A percentile compares a stretch with the other conserved stretches of the same genome.
phyloP scores from a whole-genome alignment of 2,113 vertebrate genomes.

The Hemicordylus capensis region DNA sequence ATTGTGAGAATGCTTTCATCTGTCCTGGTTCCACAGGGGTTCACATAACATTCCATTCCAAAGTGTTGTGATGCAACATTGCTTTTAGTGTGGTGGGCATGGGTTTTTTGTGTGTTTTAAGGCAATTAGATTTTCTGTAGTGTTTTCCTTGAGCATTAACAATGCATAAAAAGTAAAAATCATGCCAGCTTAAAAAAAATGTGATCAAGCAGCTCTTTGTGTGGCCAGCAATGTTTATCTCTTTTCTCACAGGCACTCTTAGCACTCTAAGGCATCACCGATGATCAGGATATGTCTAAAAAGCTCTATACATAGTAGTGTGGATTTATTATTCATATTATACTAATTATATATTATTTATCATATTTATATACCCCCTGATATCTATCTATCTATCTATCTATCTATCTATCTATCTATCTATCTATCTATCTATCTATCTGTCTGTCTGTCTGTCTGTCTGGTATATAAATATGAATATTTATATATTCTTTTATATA shows the following conservation, averaged over 20 bases:
- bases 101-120: conserved; percentile 50
- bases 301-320: conserved; percentile 29
- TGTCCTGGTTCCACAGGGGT: conserved; percentile 47
- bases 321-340: conserved; percentile 53
- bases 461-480: no score
- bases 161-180: conserved; percentile 27
- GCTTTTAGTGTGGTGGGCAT: conserved; percentile 39
- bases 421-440: no score
- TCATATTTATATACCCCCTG: no score
- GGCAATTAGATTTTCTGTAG: conserved; percentile 48
- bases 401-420: no score
- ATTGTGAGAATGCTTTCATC: conserved; percentile 19
- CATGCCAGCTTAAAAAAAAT: conserved; percentile 5
- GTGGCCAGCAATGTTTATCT: conserved; percentile 38
- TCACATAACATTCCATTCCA: neutral
- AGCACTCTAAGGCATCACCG: conserved; percentile 36
- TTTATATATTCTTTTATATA: no score
- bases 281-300: conserved; percentile 60
- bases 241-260: conserved; percentile 35
- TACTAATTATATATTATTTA: no score
- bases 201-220: conserved; percentile 39
- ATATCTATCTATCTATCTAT: no score
- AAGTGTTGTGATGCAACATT: conserved; percentile 30
- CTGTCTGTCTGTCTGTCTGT: no score
- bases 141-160: conserved; percentile 38